A percentile compares a stretch with the other conserved stretches of the same genome.
Conservation (phyloP, 2,888 invertebrate species). For the Bombyx huttoni region DNA sequence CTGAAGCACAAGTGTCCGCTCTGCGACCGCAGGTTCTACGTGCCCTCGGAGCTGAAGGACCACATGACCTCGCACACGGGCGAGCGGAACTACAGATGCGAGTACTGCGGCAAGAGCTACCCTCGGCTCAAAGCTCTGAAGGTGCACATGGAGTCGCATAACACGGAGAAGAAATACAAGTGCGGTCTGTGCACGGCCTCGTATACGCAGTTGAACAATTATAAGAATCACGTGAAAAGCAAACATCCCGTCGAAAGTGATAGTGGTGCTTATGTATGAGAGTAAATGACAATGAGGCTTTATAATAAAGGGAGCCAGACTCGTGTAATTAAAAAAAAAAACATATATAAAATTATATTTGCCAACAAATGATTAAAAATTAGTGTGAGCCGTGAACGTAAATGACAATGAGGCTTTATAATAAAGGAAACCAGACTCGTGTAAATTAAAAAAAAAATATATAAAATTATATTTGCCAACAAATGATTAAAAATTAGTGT, state of each 20-base stretch:
- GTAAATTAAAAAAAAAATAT: no score
- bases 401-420: no score
- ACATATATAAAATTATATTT: no score
- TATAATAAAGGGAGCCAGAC: no score
- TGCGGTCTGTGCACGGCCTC: slow-evolving; percentile 21
- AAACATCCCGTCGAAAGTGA: not conserved
- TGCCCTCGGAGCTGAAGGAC: slow-evolving; percentile 40
- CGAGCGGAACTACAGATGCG: slow-evolving; percentile 56
- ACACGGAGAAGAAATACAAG: slow-evolving; percentile 50
- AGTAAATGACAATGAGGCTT: no score
- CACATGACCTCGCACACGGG: slow-evolving; percentile 67
- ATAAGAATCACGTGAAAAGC: slow-evolving; percentile 5
- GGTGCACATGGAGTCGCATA: slow-evolving; percentile 64
- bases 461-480: no score
- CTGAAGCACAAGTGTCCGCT: slow-evolving; percentile 40
- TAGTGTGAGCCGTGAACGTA: no score
- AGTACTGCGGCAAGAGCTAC: slow-evolving; percentile 63
- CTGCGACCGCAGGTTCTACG: slow-evolving; percentile 47
- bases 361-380: no score
- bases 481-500: no score
- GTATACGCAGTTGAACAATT: slow-evolving; percentile 5
- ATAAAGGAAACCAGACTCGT: no score
- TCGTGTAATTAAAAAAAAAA: no score
- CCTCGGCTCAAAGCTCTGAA: slow-evolving; percentile 49
- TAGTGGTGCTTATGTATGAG: not conserved